Base-by-base conservation (phyloP, 2,113 vertebrate species). In the Oryctolagus cuniculus region DNA sequence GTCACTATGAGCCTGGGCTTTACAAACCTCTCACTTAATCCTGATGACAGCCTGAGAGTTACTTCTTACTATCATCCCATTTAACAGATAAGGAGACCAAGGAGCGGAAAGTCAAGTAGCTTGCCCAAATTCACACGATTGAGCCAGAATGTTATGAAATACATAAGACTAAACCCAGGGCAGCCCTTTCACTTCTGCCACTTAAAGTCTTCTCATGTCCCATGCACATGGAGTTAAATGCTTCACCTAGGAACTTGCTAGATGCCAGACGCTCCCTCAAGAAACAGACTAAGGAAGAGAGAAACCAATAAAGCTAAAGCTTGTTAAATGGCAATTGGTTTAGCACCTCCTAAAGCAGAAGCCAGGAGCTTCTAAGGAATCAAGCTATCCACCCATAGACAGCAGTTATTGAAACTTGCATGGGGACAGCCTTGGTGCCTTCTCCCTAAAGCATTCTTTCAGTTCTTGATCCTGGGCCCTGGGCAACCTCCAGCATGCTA, bases 361-460 rank as follows among this genome's bases (percentile, higher is more conserved):
- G 94, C 95, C 96, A 70, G 3, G 17, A 53, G 93, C 77, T 96
- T 92, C 75, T 85, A 67, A 2, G 83, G 92, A 98, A 96, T 94
- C 98, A 95, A 92, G 69, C 92, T 93, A 88, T 95, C 97, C 97
- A 97, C 85, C 95, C 86, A 77, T 92, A 96, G 44, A 44, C 29
- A 95, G 51, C 87, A 97, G 95, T 96, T 97, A 95, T 97, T 97
- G 96, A 91, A 87, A 93, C 87, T 95, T 95, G 90, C 90, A 93
- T 96, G 86, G 97, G 36, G 86, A 91, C 96, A 94, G 97, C 38
- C 64, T 96, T 85, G 85, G 84, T 95, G 95, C 95, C 90, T 86
- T 36, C 80, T 95, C 96, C 97, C 96, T 91, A 0, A 97, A 98
- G 97, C 97, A 97, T 98, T 98, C 97, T 97, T 98, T 98, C 89